phyloP scores from a whole-genome alignment of 2,797 vertebrate species.

The Phrynocephalus forsythii region DNA sequence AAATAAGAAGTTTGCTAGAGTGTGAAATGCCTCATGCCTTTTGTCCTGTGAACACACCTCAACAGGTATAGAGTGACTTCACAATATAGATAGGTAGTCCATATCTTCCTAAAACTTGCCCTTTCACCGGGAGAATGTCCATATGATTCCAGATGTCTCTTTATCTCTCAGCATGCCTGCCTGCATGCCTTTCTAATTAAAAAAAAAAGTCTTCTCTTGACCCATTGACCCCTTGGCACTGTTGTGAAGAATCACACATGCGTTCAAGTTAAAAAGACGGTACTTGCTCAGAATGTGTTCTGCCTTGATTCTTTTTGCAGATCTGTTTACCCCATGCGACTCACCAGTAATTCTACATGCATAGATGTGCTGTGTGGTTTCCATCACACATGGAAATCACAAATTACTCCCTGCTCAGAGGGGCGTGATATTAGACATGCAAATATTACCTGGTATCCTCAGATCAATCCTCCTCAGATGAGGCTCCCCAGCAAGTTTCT shows the following conservation, averaged over 20 bases:
- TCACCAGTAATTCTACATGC: neutral
- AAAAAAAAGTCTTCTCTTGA: neutral
- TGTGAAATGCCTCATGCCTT: neutral
- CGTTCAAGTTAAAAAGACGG: neutral
- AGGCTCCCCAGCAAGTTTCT: constrained; percentile 60
- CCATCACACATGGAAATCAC: constrained; percentile 39
- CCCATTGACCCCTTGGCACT: neutral
- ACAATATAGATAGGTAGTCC: neutral
- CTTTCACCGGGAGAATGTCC: neutral
- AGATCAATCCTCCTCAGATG: constrained; percentile 53
- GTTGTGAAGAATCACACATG: neutral
- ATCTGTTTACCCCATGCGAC: constrained; percentile 28
- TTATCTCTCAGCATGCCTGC: neutral
- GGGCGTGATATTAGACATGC: constrained; percentile 45
- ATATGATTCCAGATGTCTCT: neutral
- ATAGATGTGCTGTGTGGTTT: neutral
- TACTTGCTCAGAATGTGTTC: neutral
- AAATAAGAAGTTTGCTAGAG: constrained; percentile 16
- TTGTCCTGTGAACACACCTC: neutral
- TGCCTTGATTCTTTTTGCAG: constrained; percentile 33
- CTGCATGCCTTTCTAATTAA: neutral
- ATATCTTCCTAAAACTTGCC: constrained; percentile 8
- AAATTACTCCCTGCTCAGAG: constrained; percentile 46
- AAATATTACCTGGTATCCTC: constrained; percentile 70
- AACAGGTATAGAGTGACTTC: constrained; percentile 18